Percentiles rank a stretch among this genome's conserved stretches.
Evolutionary conservation across 2,797 vertebrate genomes (phyloP).

Genomic region (Sciaenops ocellatus): DNA sequence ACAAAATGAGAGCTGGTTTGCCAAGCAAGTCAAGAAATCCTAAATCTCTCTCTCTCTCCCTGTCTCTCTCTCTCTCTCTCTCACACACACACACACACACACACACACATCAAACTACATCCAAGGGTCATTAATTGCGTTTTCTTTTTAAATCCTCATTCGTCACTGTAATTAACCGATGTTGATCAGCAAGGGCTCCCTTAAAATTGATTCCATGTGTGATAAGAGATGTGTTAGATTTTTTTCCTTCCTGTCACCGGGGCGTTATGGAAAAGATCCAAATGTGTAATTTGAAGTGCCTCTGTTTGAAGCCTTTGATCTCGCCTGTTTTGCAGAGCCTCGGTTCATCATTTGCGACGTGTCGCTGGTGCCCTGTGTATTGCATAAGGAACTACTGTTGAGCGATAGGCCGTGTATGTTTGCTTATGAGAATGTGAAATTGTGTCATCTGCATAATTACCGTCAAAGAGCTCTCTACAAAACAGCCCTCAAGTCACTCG

Average conservation of each 20-base stretch:
- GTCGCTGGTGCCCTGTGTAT: conserved; percentile 80
- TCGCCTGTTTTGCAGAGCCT: conserved; percentile 80
- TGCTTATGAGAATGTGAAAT: conserved; percentile 80
- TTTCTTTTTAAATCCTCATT: conserved; percentile 87
- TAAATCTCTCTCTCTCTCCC: conserved; percentile 1
- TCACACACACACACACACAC: conserved; percentile 17
- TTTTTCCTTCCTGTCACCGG: conserved; percentile 80
- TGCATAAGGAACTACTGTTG: conserved; percentile 76
- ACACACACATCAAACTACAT: conserved; percentile 56
- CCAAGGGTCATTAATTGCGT: conserved; percentile 85
- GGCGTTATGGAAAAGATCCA: conserved; percentile 88
- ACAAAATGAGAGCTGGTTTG: conserved; percentile 41
- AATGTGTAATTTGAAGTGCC: conserved; percentile 89
- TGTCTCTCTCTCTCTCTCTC: not conserved
- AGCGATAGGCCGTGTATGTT: conserved; percentile 80
- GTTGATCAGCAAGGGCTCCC: conserved; percentile 82
- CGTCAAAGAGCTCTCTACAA: conserved; percentile 77
- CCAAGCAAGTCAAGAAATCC: conserved; percentile 56
- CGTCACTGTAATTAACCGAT: conserved; percentile 82
- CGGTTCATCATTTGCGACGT: conserved; percentile 79
- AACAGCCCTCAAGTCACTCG: conserved; percentile 77
- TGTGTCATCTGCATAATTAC: conserved; percentile 86
- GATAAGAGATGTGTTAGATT: conserved; percentile 83
- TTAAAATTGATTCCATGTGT: conserved; percentile 88
- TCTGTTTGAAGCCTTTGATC: conserved; percentile 91